These are phyloP conservation scores for Glyptemys insculpta DNA, from an alignment of 2,797 vertebrate genomes.

Conservation along the genomic window DNA sequence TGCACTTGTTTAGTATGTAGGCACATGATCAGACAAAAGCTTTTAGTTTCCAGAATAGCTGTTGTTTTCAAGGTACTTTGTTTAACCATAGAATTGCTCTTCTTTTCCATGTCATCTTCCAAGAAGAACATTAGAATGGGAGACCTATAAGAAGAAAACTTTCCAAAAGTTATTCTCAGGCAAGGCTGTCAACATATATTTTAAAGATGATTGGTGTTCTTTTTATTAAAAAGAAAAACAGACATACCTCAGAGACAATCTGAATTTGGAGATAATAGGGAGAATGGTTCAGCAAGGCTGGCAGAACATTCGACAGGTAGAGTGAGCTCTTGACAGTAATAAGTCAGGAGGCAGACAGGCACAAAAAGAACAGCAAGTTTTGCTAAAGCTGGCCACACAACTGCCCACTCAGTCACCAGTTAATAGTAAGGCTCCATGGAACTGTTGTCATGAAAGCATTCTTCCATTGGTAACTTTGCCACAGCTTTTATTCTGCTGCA, in stretches of 20 bases:
- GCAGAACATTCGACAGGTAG: background rate
- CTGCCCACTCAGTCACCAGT: background rate
- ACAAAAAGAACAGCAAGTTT: background rate
- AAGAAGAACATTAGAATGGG: background rate
- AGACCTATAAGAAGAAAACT: constrained; percentile 15
- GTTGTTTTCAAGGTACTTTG: accelerated
- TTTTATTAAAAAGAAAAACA: background rate
- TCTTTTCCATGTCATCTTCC: background rate
- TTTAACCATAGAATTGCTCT: background rate
- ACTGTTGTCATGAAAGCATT: background rate
- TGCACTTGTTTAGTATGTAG: background rate
- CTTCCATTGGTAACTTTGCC: background rate
- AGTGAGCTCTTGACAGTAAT: constrained; percentile 4
- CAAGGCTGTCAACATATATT: constrained; percentile 4
- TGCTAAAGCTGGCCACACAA: accelerated
- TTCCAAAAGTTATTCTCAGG: background rate
- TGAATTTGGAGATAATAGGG: constrained; percentile 13
- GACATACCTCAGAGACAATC: background rate
- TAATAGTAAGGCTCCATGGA: background rate
- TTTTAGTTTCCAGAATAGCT: background rate
- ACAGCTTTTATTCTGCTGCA: background rate
- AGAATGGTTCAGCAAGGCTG: background rate
- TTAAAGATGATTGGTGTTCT: background rate
- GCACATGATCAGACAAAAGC: background rate
- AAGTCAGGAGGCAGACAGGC: constrained; percentile 7